These are phyloP conservation scores for Ptychodera flava DNA, from an alignment of 35 echinoderm and acorn worm species.

Conservation along the genomic window DNA sequence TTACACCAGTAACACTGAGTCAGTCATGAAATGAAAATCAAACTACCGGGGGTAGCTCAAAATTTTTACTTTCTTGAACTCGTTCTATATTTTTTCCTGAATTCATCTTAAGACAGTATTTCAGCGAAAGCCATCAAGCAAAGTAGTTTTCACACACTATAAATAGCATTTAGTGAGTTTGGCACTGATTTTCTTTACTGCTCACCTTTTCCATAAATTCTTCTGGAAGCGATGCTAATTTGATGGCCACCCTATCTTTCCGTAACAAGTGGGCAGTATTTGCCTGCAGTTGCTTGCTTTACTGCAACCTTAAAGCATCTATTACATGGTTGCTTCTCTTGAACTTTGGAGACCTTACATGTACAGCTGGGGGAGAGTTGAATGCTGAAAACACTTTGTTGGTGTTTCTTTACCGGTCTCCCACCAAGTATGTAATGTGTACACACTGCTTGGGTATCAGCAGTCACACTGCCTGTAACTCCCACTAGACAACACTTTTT, in stretches of 20 bases:
- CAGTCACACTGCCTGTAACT: background rate
- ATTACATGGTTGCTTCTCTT: background rate
- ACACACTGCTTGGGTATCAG: background rate
- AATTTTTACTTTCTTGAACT: no score
- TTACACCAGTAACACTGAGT: background rate
- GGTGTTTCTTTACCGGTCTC: background rate
- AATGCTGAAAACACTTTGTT: no score
- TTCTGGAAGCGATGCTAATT: no score
- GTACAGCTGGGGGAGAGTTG: no score
- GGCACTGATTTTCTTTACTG: background rate
- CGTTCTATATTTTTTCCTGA: no score
- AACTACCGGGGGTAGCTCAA: no score
- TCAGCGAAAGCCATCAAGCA: no score
- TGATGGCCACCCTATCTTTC: no score
- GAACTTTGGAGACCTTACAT: background rate
- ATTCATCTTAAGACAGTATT: no score
- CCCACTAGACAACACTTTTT: background rate
- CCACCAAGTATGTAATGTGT: background rate
- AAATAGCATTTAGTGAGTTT: conserved; percentile 2
- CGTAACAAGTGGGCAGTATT: background rate
- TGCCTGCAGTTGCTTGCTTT: background rate
- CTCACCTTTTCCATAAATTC: no score
- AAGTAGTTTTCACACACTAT: no score
- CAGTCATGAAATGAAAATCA: no score
- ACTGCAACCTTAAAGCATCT: background rate